Percentiles rank a stretch among this genome's conserved stretches.
Conservation (phyloP, 2,113 vertebrate genomes). For the Pachycephala philippinensis region DNA sequence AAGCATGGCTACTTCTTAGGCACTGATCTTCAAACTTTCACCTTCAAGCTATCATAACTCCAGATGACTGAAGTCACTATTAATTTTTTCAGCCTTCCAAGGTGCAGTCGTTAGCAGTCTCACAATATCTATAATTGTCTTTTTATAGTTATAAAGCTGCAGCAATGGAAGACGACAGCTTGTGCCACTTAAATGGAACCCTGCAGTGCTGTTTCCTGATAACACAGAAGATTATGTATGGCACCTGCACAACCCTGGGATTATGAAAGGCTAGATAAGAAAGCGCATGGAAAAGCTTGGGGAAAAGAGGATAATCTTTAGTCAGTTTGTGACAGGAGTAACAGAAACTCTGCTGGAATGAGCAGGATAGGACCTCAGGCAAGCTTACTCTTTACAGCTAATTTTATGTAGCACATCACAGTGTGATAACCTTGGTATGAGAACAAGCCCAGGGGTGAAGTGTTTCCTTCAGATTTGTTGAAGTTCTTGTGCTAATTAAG, state of each 20-base stretch:
- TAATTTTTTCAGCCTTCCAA: neutral
- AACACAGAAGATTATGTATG: neutral
- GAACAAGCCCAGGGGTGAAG: neutral
- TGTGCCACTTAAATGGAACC: neutral
- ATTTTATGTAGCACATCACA: neutral
- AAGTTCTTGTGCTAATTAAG: conserved; percentile 1
- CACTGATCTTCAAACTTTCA: neutral
- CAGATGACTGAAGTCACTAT: neutral
- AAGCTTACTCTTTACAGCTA: neutral
- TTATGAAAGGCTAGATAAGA: neutral
- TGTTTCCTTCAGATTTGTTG: neutral
- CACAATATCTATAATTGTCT: neutral
- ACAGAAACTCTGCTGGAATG: neutral
- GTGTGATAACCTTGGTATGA: conserved; percentile 9
- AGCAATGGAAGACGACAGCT: neutral
- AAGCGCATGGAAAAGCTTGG: neutral
- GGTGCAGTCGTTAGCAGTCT: neutral
- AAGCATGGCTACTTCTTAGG: neutral
- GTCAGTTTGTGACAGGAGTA: neutral
- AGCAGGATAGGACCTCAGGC: neutral
- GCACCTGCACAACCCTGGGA: neutral
- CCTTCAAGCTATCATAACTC: neutral
- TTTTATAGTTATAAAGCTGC: neutral
- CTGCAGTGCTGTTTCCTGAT: neutral
- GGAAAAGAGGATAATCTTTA: neutral